Conservation (phyloP, 2,113 vertebrate species). For the Cottus gobio region DNA sequence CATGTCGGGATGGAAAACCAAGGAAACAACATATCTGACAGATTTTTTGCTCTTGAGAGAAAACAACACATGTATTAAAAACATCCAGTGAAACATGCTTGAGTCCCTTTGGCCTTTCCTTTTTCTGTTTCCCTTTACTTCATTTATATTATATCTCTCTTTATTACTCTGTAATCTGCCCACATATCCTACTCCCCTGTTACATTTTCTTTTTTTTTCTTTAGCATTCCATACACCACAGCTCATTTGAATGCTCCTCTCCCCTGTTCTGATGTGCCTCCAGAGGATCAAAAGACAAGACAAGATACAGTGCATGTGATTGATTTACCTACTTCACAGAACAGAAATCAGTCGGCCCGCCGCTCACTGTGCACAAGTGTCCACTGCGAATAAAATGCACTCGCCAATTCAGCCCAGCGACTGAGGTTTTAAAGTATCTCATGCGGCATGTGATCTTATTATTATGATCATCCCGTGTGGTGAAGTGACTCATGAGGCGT, state of each 20-base stretch:
- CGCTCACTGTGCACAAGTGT: conserved; percentile 22
- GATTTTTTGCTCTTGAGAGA: not conserved
- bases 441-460: conserved; percentile 25
- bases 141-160: conserved; percentile 26
- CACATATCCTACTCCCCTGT: not conserved
- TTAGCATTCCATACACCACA: conserved; percentile 11
- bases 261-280: conserved; percentile 5
- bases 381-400: conserved; percentile 45
- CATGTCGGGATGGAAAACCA: not conserved
- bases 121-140: not conserved
- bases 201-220: not conserved
- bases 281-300: conserved; percentile 36
- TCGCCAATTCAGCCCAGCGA: conserved; percentile 39
- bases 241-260: conserved; percentile 42
- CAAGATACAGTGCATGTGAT: conserved; percentile 23
- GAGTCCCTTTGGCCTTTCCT: conserved; percentile 3
- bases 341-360: conserved; percentile 32
- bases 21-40: not conserved
- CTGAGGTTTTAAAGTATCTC: conserved; percentile 32
- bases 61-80: conserved; percentile 7
- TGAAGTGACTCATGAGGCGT: conserved; percentile 6
- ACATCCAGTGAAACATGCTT: conserved; percentile 1
- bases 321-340: conserved; percentile 48
- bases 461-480: conserved; percentile 17
- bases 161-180: conserved; percentile 32